A percentile compares a stretch with the other conserved stretches of the same genome.
Evolutionary conservation across 1,140 invertebrate genomes (phyloP).

Genomic region (Ooceraea biroi): DNA sequence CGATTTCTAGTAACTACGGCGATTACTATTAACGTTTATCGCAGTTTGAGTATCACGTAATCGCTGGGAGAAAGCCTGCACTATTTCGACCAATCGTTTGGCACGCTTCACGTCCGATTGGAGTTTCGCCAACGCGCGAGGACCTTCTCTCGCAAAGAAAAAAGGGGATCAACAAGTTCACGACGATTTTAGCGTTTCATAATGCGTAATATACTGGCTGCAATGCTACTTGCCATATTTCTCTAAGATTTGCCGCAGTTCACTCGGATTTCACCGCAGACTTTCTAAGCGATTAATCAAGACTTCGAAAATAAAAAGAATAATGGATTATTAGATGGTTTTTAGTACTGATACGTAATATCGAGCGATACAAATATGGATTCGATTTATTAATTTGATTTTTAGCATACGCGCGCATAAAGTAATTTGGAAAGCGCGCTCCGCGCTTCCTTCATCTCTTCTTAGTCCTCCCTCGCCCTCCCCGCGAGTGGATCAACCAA

Average conservation of each 20-base stretch:
- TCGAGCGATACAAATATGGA: not conserved
- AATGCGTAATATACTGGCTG: constrained; percentile 41
- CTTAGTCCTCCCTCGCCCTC: constrained; percentile 11
- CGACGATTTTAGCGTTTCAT: constrained; percentile 50
- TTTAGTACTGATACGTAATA: not conserved
- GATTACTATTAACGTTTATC: constrained; percentile 53
- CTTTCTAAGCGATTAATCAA: constrained; percentile 58
- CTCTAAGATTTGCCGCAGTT: constrained; percentile 35
- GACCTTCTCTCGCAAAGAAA: constrained; percentile 43
- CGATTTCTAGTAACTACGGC: constrained; percentile 26
- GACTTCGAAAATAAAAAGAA: constrained; percentile 18
- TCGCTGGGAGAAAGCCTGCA: constrained; percentile 32
- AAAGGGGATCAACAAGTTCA: constrained; percentile 45
- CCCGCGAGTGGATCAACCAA: constrained; percentile 56
- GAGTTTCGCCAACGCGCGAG: constrained; percentile 46
- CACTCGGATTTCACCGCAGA: constrained; percentile 25
- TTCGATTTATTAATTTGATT: not conserved
- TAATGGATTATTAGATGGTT: not conserved
- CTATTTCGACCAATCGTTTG: constrained; percentile 46
- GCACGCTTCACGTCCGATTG: constrained; percentile 60
- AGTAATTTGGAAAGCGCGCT: constrained; percentile 37
- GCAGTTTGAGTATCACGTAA: constrained; percentile 46
- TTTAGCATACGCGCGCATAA: not conserved
- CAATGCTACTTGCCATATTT: constrained; percentile 44
- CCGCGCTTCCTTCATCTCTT: constrained; percentile 18